These are phyloP conservation scores for Clarias platycephalus DNA, from an alignment of 2,797 vertebrate genomes.

Conservation along the genomic window DNA sequence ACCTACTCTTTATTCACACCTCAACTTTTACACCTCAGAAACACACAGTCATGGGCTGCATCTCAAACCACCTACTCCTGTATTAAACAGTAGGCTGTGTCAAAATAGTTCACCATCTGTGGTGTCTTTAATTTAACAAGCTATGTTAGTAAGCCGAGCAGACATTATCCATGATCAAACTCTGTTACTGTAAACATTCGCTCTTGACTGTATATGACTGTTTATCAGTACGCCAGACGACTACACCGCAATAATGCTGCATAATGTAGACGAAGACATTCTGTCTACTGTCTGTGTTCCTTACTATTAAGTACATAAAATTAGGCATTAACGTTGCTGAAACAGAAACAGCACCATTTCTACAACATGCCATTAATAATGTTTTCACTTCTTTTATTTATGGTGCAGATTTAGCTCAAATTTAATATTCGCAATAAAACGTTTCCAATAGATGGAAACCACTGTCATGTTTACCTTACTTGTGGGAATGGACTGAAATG, in stretches of 20 bases:
- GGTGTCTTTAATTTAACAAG: background rate
- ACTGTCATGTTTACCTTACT: background rate
- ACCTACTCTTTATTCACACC: conserved; percentile 4
- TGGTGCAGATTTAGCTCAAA: background rate
- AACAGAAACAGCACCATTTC: background rate
- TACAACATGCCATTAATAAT: background rate
- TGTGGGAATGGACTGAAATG: background rate
- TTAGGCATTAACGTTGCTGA: background rate
- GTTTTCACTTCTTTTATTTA: background rate
- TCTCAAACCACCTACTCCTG: background rate
- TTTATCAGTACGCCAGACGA: background rate
- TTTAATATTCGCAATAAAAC: background rate
- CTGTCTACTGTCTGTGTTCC: background rate
- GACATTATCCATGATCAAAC: background rate
- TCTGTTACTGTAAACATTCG: background rate
- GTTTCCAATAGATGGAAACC: background rate
- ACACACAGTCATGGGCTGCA: background rate
- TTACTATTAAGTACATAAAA: background rate
- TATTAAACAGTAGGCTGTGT: background rate
- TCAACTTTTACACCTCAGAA: conserved; percentile 10
- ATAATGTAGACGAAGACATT: background rate
- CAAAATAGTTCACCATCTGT: conserved; percentile 18
- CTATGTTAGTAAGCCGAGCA: background rate
- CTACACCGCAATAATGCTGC: background rate
- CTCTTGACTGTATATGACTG: background rate